phyloP scores from a whole-genome alignment of 2,113 vertebrate genomes.

The Mustela lutreola region DNA sequence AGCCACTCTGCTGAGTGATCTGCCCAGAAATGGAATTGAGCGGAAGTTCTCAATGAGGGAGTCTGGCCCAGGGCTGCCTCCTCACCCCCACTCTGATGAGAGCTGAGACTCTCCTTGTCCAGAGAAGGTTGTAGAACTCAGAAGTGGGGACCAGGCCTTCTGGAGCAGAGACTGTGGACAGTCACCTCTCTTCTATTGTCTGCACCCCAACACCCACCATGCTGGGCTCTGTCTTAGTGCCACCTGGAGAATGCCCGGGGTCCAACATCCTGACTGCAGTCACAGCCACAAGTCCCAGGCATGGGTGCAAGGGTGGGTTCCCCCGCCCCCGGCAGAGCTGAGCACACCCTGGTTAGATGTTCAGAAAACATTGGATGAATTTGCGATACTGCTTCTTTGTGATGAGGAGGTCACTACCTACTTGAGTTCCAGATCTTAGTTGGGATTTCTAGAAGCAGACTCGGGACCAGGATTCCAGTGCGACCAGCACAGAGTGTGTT shows the following conservation, averaged over 20 bases:
- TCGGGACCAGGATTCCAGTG: not conserved
- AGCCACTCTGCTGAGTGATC: not conserved
- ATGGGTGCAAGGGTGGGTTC: not conserved
- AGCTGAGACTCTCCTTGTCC: not conserved
- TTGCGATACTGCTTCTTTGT: not conserved
- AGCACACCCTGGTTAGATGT: not conserved
- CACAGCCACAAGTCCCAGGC: not conserved
- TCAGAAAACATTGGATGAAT: not conserved
- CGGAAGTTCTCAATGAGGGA: not conserved
- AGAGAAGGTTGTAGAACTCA: not conserved
- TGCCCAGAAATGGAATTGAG: not conserved
- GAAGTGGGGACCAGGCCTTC: not conserved
- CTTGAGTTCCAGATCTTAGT: not conserved
- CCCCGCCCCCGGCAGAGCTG: rapidly evolving
- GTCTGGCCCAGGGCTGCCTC: not conserved
- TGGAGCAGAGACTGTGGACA: not conserved
- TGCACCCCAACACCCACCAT: too few relatives aligned
- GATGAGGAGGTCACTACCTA: not conserved
- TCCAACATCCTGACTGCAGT: not conserved
- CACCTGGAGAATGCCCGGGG: rapidly evolving
- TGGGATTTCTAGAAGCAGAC: not conserved
- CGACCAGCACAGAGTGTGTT: not conserved
- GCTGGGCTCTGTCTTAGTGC: not conserved
- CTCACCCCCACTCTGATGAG: not conserved
- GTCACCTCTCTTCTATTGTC: not conserved